These are phyloP conservation scores for Bugulina stolonifera DNA, from an alignment of 2,888 invertebrate genomes.

Conservation along the genomic window DNA sequence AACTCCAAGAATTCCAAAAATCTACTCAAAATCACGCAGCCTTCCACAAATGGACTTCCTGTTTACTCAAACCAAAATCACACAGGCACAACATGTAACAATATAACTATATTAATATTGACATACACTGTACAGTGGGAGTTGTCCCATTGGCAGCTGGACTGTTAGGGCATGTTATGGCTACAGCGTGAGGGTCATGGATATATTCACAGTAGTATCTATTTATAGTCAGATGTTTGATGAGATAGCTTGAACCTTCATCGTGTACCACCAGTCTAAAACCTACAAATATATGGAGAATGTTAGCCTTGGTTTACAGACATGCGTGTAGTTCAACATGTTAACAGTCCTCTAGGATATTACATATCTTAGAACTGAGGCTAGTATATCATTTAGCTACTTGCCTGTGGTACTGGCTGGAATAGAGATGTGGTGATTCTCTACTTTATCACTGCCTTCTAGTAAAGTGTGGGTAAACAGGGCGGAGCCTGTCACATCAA, in stretches of 20 bases:
- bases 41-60: too few species aligned
- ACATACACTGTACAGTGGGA: neutral
- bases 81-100: too few species aligned
- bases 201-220: constrained; percentile 12
- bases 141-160: neutral
- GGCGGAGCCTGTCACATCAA: neutral
- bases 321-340: too few species aligned
- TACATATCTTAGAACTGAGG: too few species aligned
- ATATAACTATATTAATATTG: too few species aligned
- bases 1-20: too few species aligned
- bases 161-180: neutral
- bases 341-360: too few species aligned
- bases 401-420: neutral
- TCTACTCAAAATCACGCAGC: too few species aligned
- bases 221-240: neutral
- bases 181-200: neutral
- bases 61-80: too few species aligned
- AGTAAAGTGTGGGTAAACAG: neutral
- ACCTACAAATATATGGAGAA: too few species aligned
- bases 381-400: too few species aligned
- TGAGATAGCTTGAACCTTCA: neutral
- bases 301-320: too few species aligned
- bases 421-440: neutral
- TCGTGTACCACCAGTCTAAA: constrained; percentile 7
- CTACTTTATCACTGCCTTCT: neutral